These are phyloP conservation scores for Pyrgilauda ruficollis DNA, from an alignment of 2,113 vertebrate species.

Conservation along the genomic window DNA sequence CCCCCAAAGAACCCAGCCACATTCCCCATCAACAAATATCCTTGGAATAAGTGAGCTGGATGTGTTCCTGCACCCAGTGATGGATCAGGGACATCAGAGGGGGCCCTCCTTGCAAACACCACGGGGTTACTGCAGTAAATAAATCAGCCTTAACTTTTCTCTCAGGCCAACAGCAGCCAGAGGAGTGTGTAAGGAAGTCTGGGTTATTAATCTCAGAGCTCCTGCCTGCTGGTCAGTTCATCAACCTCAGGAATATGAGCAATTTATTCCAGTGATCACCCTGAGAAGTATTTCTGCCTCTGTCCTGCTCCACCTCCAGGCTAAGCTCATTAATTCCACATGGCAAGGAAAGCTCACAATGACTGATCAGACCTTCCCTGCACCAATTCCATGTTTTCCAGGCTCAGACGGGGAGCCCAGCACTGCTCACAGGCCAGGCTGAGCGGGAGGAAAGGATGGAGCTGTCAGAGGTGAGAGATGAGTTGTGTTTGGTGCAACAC, in stretches of 20 bases:
- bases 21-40: background rate
- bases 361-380: background rate
- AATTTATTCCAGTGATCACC: background rate
- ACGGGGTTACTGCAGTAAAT: background rate
- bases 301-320: background rate
- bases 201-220: background rate
- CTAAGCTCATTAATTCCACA: background rate
- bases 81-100: background rate
- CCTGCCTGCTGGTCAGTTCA: background rate
- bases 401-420: background rate
- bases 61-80: background rate
- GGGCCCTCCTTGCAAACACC: background rate
- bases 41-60: accelerated
- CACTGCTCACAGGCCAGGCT: background rate
- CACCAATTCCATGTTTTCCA: accelerated
- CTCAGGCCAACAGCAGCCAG: background rate
- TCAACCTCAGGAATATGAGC: background rate
- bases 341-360: background rate
- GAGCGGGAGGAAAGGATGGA: background rate
- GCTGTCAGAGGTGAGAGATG: background rate
- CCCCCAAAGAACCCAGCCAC: no score
- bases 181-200: background rate
- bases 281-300: background rate
- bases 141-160: background rate
- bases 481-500: background rate